Evolutionary conservation across 2,888 invertebrate species (phyloP), one percentile per base, ranked within the genome.

Genomic region (Ypsolopha sequella): DNA sequence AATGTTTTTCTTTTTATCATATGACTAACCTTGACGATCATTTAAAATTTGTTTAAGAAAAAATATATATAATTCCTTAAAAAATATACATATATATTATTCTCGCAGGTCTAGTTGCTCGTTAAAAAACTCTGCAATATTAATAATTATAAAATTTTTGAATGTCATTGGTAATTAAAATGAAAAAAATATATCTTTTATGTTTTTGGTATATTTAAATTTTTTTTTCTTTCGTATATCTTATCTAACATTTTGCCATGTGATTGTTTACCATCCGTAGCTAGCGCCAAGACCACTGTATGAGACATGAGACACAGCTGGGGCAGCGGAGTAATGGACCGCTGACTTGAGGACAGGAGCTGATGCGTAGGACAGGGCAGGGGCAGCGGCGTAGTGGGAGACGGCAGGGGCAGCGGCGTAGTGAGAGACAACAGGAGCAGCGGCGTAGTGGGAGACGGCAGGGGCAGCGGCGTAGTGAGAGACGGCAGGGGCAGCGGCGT

Each of bases 221-320:
- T n/a, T n/a, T n/a, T n/a, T n/a, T n/a, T n/a, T n/a, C n/a, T n/a
- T n/a, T n/a, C n/a, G n/a, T n/a, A n/a, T n/a, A n/a, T n/a, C n/a
- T n/a, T n/a, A n/a, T n/a, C n/a, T 24, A 35, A 35, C 35, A 46
- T 34, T 35, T 43, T n/a, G 2, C 11, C n/a, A 35, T 46, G 8
- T n/a, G 14, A 13, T 36, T 36, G 38, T 36, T 51, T 47, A 89
- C 76, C 79, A 88, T 34, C 70, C 82, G 65, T 88, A 89, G 54
- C 84, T 78, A 41, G 85, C 79, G 55, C 88, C 89, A 51, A 86
- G 76, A 53, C 88, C 89, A 52, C 79, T 76, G 72, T 88, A 89
- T 56, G 78, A 73, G 55, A 86, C 79, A 63, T 89, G 88, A 52
- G 89, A 84, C 13, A 88, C 88, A 54, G 76, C 76, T 49, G 84